phyloP scores from a whole-genome alignment of 2,113 vertebrate genomes.

The Leucoraja erinaceus region DNA sequence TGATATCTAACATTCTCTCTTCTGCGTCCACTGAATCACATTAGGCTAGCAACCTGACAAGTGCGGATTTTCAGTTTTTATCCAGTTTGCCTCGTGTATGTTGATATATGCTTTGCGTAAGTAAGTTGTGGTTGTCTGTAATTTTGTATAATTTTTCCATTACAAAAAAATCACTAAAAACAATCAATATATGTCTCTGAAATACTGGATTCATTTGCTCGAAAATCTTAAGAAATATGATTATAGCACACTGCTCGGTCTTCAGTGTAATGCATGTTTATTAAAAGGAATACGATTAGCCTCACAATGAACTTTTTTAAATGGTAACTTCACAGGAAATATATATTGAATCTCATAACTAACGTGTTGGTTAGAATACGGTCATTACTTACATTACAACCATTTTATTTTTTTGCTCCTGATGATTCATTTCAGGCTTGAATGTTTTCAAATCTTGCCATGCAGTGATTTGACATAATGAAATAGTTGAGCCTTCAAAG shows the following conservation, averaged over 20 bases:
- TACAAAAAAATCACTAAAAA: constrained; percentile 32
- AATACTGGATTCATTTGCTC: constrained; percentile 22
- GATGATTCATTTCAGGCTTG: constrained; percentile 38
- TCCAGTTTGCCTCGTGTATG: background rate
- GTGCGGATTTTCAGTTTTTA: background rate
- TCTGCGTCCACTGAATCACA: background rate
- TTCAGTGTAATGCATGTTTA: constrained; percentile 22
- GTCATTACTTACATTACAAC: background rate
- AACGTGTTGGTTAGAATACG: background rate
- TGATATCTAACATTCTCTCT: background rate
- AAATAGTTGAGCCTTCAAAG: constrained; percentile 18
- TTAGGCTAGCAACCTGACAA: background rate
- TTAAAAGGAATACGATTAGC: constrained; percentile 34
- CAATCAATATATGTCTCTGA: constrained; percentile 30
- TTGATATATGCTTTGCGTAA: background rate
- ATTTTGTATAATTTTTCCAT: constrained; percentile 26
- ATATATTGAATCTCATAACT: background rate
- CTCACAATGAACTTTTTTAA: constrained; percentile 21
- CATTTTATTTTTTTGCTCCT: constrained; percentile 27
- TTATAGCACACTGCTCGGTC: background rate
- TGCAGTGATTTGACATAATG: constrained; percentile 14
- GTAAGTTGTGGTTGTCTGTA: background rate
- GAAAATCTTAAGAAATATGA: constrained; percentile 37
- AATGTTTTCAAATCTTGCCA: constrained; percentile 30
- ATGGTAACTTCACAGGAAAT: constrained; percentile 36